These are phyloP conservation scores for Pyrgilauda ruficollis DNA, from an alignment of 2,113 vertebrate species.

Conservation along the genomic window DNA sequence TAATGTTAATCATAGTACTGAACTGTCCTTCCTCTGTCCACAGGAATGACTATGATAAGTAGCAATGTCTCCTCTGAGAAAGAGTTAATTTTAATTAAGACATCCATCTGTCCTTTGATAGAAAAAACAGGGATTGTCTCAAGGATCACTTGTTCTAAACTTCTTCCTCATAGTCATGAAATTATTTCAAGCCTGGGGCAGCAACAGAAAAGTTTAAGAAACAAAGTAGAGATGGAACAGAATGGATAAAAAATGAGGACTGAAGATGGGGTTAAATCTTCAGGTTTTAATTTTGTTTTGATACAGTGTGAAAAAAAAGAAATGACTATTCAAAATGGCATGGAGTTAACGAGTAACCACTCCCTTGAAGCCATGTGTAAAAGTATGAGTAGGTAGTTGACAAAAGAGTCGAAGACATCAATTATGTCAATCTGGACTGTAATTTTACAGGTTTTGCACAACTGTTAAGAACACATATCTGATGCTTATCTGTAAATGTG, in stretches of 20 bases:
- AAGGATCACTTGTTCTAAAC: background rate
- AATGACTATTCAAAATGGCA: background rate
- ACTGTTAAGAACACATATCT: background rate
- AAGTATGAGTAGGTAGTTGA: background rate
- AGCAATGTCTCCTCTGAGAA: slow-evolving; percentile 1
- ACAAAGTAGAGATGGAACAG: background rate
- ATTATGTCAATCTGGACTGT: background rate
- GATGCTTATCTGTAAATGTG: background rate
- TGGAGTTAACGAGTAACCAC: background rate
- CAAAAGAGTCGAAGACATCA: background rate
- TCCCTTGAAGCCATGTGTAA: background rate
- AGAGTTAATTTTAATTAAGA: slow-evolving; percentile 45
- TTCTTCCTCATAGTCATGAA: background rate
- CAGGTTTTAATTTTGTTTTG: background rate
- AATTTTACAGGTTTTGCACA: background rate
- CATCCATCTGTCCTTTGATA: slow-evolving; percentile 6
- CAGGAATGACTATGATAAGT: background rate
- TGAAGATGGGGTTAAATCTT: background rate
- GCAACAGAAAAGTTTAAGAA: background rate
- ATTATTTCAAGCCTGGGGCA: background rate
- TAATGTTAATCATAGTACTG: background rate
- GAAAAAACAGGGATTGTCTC: background rate
- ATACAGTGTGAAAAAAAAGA: background rate
- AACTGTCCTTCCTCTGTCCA: background rate
- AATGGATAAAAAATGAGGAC: background rate